phyloP scores from a whole-genome alignment of 92 coral and sea anemone species.

The Phenganax stokvisi region DNA sequence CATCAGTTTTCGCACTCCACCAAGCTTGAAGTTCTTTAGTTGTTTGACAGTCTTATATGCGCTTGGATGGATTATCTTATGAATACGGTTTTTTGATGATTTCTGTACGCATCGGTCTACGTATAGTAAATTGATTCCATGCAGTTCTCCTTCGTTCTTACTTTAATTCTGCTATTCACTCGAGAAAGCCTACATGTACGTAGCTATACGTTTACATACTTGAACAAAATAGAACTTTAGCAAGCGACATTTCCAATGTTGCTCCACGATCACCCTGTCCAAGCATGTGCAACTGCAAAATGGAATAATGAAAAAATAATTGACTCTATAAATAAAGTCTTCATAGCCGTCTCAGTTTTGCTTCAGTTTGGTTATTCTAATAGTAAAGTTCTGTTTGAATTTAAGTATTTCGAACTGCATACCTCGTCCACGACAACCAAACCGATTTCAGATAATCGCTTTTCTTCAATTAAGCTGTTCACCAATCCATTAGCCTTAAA shows the following conservation, averaged over 20 bases:
- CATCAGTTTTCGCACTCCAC: no score
- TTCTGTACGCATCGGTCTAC: no score
- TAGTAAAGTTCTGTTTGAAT: background rate
- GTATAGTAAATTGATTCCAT: no score
- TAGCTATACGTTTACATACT: slow-evolving; percentile 37
- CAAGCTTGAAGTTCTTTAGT: no score
- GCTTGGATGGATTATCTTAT: no score
- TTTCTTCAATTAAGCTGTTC: slow-evolving; percentile 82
- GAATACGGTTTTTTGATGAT: no score
- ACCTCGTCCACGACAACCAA: slow-evolving; percentile 97
- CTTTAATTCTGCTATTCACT: no score
- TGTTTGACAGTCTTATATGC: no score
- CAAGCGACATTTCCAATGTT: slow-evolving; percentile 77
- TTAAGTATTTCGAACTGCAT: background rate
- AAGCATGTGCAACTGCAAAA: slow-evolving; percentile 77
- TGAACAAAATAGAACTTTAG: slow-evolving; percentile 68
- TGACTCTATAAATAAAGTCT: background rate
- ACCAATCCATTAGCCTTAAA: slow-evolving; percentile 84
- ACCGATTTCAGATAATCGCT: slow-evolving; percentile 60
- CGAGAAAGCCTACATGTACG: no score
- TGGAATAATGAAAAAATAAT: background rate
- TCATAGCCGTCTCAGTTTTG: no score
- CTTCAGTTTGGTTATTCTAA: background rate
- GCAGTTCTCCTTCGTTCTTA: no score
- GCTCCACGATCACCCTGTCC: slow-evolving; percentile 93